Evolutionary conservation across 2,888 invertebrate species (phyloP).

Genomic region (Frankliniella intonsa): DNA sequence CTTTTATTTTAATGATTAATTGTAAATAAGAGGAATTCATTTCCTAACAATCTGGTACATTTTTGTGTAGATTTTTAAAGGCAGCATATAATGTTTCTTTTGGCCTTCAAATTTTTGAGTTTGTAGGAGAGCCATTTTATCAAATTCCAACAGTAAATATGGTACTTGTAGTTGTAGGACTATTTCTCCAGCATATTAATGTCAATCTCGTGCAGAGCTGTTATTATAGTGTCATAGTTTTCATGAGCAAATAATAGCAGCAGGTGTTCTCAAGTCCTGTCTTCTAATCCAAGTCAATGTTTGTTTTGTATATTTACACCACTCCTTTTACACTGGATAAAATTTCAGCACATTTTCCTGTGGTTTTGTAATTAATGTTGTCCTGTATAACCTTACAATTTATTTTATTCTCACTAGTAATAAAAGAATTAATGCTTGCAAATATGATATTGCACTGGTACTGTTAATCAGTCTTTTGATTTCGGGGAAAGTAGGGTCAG

Average conservation of each 20-base stretch:
- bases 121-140: background rate
- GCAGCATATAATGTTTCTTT: too few species aligned
- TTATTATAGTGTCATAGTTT: background rate
- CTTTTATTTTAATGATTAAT: too few species aligned
- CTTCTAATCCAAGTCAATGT: background rate
- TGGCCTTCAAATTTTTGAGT: too few species aligned
- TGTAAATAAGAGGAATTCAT: too few species aligned
- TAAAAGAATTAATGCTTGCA: background rate
- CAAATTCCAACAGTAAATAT: background rate
- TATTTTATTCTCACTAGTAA: background rate
- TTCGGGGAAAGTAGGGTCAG: too few species aligned
- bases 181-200: background rate
- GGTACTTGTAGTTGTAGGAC: background rate
- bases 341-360: background rate
- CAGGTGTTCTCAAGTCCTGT: background rate
- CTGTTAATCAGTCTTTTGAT: too few species aligned
- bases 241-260: background rate
- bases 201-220: background rate
- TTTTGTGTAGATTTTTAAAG: too few species aligned
- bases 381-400: too few species aligned
- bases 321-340: background rate
- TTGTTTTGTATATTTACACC: background rate
- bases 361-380: too few species aligned
- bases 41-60: too few species aligned
- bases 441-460: background rate